Evolutionary conservation across 2,113 vertebrate genomes (phyloP), one percentile per base, ranked within the genome.

Genomic region (Clarias batrachus): DNA sequence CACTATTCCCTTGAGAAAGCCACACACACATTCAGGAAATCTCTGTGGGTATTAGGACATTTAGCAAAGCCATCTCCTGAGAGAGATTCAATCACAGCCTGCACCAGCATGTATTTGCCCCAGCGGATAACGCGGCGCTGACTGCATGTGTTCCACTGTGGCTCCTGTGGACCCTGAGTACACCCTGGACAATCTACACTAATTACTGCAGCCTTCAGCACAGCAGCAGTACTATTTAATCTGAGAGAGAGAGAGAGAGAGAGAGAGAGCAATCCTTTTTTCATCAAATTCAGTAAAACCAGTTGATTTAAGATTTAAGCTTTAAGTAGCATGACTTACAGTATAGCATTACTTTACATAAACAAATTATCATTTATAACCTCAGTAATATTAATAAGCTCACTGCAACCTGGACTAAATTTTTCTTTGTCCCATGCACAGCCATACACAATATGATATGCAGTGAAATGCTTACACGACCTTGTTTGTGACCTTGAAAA

Each of bases 121-220:
- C 65, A 62, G 16, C 19, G 52, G 68, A 54, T 71, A 82, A 86
- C 41, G 12, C 19, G 9, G n/a, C 30, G 59, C 33, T 87, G 68
- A 52, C 70, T 82, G 70, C 17, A 37, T 65, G 74, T 84, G 85
- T 83, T 68, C 30, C 33, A 68, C 70, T 81, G 71, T 19, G 68
- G 73, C 57, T 82, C 57, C 83, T 52, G 73, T 59, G 86, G 86
- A 87, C 71, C 86, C 71, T 77, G 33, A 87, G 80, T 37, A 25
- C 71, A 87, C n/a, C 27, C 88, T 70, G 81, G 41, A 71, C 79
- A 87, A 82, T 87, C 68, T 71, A 33, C 77, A 82, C 63, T 78
- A 81, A 85, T 89, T 65, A 41, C 52, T 60, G 60, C 74, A 74
- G 85, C 80, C 19, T 33, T 60, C 66, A 86, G 30, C 13, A 33